Evolutionary conservation across 2,113 vertebrate species (phyloP).

Genomic region (Centropristis striata): DNA sequence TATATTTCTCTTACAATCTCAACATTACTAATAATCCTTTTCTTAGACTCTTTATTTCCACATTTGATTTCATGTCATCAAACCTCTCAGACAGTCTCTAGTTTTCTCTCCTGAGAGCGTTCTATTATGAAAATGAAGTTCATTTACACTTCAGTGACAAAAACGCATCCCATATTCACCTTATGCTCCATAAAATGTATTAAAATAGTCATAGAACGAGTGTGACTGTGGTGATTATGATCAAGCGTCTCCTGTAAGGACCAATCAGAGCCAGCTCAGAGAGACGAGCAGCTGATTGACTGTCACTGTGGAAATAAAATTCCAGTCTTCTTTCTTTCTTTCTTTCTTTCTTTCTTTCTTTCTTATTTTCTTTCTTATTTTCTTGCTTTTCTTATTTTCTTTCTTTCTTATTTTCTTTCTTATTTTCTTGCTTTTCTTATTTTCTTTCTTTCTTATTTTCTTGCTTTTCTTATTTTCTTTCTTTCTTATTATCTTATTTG

Average conservation of each 20-base stretch:
- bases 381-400: too few species aligned
- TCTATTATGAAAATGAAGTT: not conserved
- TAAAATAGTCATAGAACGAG: not conserved
- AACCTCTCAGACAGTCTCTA: not conserved
- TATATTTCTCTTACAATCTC: too few species aligned
- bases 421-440: too few species aligned
- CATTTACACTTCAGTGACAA: not conserved
- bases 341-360: too few species aligned
- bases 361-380: too few species aligned
- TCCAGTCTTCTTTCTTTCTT: too few species aligned
- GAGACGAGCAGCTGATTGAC: slow-evolving; percentile 44
- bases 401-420: too few species aligned
- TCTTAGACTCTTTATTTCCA: not conserved
- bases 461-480: too few species aligned
- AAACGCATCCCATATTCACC: not conserved
- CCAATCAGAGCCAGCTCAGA: too few species aligned
- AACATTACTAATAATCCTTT: not conserved
- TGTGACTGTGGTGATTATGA: not conserved
- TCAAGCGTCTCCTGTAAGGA: not conserved
- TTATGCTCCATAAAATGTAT: not conserved
- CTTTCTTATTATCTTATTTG: too few species aligned
- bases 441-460: too few species aligned
- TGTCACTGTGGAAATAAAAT: slow-evolving; percentile 16
- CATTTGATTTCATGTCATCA: not conserved
- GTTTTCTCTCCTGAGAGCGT: not conserved